These are phyloP conservation scores for Ophiothrix spiculata DNA, from an alignment of 35 echinoderm and acorn worm species.

Conservation along the genomic window DNA sequence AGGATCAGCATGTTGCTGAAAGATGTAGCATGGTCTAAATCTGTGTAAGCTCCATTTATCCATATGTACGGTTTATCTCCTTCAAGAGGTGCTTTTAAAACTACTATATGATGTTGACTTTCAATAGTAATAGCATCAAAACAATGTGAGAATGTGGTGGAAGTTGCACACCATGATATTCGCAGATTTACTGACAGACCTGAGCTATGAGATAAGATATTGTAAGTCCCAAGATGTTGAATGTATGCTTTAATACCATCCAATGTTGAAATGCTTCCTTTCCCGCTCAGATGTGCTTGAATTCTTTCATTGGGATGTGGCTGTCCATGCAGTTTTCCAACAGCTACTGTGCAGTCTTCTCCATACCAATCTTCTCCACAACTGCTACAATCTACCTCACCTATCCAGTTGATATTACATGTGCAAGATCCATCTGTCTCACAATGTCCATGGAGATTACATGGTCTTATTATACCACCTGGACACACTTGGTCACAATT, in stretches of 20 bases:
- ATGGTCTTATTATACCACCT: slow-evolving; percentile 52
- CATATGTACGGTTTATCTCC: slow-evolving; percentile 38
- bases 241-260: slow-evolving; percentile 66
- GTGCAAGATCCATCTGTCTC: slow-evolving; percentile 37
- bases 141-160: slow-evolving; percentile 34
- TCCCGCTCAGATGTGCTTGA: slow-evolving; percentile 16
- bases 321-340: neutral
- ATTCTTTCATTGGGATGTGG: neutral
- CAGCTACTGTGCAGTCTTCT: slow-evolving; percentile 51
- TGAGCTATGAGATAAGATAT: slow-evolving; percentile 31
- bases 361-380: slow-evolving; percentile 72
- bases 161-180: slow-evolving; percentile 42
- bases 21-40: slow-evolving; percentile 34
- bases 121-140: slow-evolving; percentile 67
- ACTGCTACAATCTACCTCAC: slow-evolving; percentile 28
- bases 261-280: slow-evolving; percentile 64
- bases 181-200: slow-evolving; percentile 35
- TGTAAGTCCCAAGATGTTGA: slow-evolving; percentile 35
- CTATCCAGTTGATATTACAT: slow-evolving; percentile 68
- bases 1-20: slow-evolving; percentile 42
- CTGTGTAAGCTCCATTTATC: slow-evolving; percentile 31
- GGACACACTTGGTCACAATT: slow-evolving; percentile 54
- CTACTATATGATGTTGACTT: slow-evolving; percentile 10
- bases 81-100: slow-evolving; percentile 34
- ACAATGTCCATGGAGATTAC: slow-evolving; percentile 67